phyloP scores from a whole-genome alignment of 2,113 vertebrate species.

The Anser brachyrhynchus region DNA sequence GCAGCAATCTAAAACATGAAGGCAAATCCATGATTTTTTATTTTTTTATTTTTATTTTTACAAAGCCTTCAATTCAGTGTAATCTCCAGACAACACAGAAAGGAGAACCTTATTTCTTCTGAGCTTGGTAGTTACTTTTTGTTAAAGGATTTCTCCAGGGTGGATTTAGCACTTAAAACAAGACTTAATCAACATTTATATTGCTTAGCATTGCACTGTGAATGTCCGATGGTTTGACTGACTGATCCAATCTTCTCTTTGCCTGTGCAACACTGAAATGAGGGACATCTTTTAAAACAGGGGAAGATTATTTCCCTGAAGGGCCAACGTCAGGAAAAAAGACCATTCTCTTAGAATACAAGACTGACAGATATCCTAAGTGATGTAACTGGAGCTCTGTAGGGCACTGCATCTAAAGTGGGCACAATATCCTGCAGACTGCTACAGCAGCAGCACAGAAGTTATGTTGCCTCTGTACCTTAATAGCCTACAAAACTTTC shows the following conservation, averaged over 20 bases:
- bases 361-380: neutral
- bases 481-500: neutral
- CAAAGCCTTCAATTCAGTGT: neutral
- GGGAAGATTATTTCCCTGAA: neutral
- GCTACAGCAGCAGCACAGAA: neutral
- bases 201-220: neutral
- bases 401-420: neutral
- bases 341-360: rapidly evolving
- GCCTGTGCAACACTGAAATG: neutral
- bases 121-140: neutral
- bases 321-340: neutral
- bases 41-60: neutral
- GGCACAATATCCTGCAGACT: neutral
- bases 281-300: neutral
- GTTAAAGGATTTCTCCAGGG: neutral
- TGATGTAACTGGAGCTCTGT: neutral
- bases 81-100: neutral
- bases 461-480: neutral
- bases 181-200: neutral
- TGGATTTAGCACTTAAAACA: conserved; percentile 16
- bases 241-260: neutral
- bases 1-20: neutral
- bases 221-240: neutral
- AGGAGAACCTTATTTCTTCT: neutral
- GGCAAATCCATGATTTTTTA: neutral